Base-by-base conservation (phyloP, 2,113 vertebrate genomes). In the Anarrhichthys ocellatus region DNA sequence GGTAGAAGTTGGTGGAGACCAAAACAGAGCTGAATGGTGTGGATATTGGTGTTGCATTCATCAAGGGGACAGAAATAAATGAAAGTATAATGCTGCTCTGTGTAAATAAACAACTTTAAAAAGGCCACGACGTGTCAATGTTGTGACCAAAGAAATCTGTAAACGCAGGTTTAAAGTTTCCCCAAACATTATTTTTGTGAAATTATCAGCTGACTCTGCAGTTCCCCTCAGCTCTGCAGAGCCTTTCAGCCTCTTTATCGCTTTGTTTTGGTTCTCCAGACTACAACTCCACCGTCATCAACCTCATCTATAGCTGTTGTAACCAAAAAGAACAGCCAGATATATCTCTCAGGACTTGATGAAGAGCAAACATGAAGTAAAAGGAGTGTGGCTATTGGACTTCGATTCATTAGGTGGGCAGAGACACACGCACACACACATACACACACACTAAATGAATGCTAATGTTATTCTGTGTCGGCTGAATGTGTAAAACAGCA, bases 401-500 rank as follows among this genome's bases (percentile, higher is more conserved):
- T 52, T 40, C n/a, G 11, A 62, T 68, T 62, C 36, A 44, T 78
- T 13, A 34, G 13, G 48, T 56, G 38, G 44, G 15, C 27, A 75
- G 27, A 71, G 15, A n/a, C 46, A n/a, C 27, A 34, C 29, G 4
- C 32, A 32, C 3, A 66, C 42, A 27, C 67, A 29, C 29, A 29
- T 2, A 29, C 29, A 32, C 32, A 32, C 3, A 66, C 42, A 27
- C 67, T 27, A 20, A 46, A n/a, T 62, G 2, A 61, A 58, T 58
- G 44, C 13, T 73, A 46, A 73, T 42, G 44, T 36, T 62, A 52
- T 34, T 80, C 48, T 48, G 52, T 65, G 76, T 48, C 50, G 46
- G 59, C n/a, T 66, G 50, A 58, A 66, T 32, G 52, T 42, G 52
- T 52, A 54, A 73, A 73, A 61, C 38, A 20, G 22, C 18, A 67